These are phyloP conservation scores for Hofmannophila pseudospretella DNA, from an alignment of 2,888 invertebrate genomes.

Conservation along the genomic window DNA sequence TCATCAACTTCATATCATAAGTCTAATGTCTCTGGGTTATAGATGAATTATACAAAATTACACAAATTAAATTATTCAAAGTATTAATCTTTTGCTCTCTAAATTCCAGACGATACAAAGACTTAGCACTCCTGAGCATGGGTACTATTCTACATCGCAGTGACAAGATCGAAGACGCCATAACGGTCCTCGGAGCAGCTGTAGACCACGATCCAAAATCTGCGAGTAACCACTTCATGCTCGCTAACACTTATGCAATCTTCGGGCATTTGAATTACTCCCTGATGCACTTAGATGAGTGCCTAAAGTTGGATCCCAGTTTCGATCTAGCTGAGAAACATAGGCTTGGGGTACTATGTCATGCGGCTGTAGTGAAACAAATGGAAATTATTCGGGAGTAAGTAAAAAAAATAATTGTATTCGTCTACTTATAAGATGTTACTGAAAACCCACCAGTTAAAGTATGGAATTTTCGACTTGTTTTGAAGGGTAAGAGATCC, in stretches of 20 bases:
- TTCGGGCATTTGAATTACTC: constrained; percentile 85
- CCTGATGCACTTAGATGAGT: constrained; percentile 76
- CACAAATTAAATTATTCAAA: too few relatives aligned
- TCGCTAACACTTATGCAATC: constrained; percentile 86
- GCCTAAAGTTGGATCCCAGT: constrained; percentile 79
- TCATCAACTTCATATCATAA: too few relatives aligned
- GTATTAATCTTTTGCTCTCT: too few relatives aligned
- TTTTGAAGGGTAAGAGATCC: too few relatives aligned
- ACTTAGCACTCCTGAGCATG: constrained; percentile 84
- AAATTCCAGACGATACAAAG: constrained; percentile 80
- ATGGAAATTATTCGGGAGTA: constrained; percentile 82
- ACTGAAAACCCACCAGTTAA: too few relatives aligned
- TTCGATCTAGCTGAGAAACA: constrained; percentile 80
- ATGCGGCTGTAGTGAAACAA: constrained; percentile 79
- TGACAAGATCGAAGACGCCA: constrained; percentile 82
- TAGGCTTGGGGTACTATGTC: constrained; percentile 82
- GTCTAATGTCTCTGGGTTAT: too few relatives aligned
- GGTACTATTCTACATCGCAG: constrained; percentile 85
- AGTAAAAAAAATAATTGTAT: constrained; percentile 32
- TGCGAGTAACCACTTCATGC: constrained; percentile 80
- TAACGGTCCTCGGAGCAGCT: constrained; percentile 83
- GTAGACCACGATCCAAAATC: constrained; percentile 82
- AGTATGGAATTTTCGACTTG: too few relatives aligned
- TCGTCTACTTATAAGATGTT: too few relatives aligned
- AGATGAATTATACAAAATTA: too few relatives aligned